These are phyloP conservation scores for Dilophus febrilis DNA, from an alignment of 2,888 invertebrate species.

Conservation along the genomic window DNA sequence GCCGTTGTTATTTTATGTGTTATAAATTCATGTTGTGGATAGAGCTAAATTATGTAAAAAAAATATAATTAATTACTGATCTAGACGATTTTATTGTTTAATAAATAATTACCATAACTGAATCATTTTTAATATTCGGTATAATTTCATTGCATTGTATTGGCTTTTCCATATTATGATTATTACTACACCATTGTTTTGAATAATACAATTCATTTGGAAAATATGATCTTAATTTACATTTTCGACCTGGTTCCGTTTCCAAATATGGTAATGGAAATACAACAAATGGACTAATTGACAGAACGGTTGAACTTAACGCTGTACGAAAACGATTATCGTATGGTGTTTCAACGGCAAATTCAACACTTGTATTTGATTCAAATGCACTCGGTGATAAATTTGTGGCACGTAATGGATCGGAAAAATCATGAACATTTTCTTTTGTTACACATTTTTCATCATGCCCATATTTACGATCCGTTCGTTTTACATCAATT, in stretches of 20 bases:
- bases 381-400: slow-evolving; percentile 27
- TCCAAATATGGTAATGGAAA: slow-evolving; percentile 77
- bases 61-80: background rate
- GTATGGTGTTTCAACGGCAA: slow-evolving; percentile 37
- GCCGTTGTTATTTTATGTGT: slow-evolving; percentile 47
- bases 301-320: slow-evolving; percentile 53
- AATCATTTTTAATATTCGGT: background rate
- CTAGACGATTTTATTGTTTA: slow-evolving; percentile 1
- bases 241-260: slow-evolving; percentile 64
- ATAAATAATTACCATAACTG: slow-evolving; percentile 8
- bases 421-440: slow-evolving; percentile 52
- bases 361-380: slow-evolving; percentile 23
- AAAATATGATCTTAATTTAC: slow-evolving; percentile 53
- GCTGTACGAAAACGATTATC: slow-evolving; percentile 56
- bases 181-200: slow-evolving; percentile 34
- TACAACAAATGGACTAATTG: slow-evolving; percentile 73
- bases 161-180: slow-evolving; percentile 16
- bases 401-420: slow-evolving; percentile 50
- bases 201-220: slow-evolving; percentile 59
- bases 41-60: slow-evolving; percentile 19
- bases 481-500: slow-evolving; percentile 22
- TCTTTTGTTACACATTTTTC: slow-evolving; percentile 38
- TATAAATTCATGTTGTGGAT: slow-evolving; percentile 58
- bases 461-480: too few species aligned
- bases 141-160: slow-evolving; percentile 11